phyloP scores from a whole-genome alignment of 2,888 invertebrate genomes.

The Orthonevra nobilis region DNA sequence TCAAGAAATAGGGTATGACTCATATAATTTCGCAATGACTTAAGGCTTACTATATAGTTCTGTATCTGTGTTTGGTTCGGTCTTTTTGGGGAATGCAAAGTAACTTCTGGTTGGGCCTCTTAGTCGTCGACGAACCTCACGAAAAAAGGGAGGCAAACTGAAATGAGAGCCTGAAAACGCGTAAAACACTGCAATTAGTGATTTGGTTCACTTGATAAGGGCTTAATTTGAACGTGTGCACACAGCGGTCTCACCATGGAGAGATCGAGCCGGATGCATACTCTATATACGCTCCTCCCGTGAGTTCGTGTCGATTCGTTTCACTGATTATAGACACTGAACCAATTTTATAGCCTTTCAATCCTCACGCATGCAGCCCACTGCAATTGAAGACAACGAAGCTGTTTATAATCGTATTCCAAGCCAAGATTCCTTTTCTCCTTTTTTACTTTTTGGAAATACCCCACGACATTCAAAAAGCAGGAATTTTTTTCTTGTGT shows the following conservation, averaged over 20 bases:
- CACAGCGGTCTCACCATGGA: constrained; percentile 52
- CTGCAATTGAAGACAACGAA: constrained; percentile 54
- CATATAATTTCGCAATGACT: not conserved
- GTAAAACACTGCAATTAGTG: constrained; percentile 75
- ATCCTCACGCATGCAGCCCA: constrained; percentile 64
- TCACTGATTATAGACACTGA: constrained; percentile 69
- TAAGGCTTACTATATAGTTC: too few relatives aligned
- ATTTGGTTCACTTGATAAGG: constrained; percentile 78
- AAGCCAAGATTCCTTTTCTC: constrained; percentile 27
- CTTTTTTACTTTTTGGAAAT: constrained; percentile 19
- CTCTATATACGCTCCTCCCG: constrained; percentile 45
- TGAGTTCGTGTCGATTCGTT: constrained; percentile 68
- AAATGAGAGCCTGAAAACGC: constrained; percentile 63
- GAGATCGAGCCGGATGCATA: constrained; percentile 38
- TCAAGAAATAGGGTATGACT: not conserved
- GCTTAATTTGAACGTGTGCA: constrained; percentile 72
- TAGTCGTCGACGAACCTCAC: constrained; percentile 21
- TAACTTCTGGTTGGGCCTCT: constrained; percentile 38
- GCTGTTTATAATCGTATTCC: constrained; percentile 9
- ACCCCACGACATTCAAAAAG: constrained; percentile 11
- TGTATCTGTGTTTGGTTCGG: too few relatives aligned
- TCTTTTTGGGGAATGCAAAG: not conserved
- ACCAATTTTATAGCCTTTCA: constrained; percentile 70
- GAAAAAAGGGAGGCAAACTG: constrained; percentile 8
- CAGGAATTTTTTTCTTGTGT: constrained; percentile 20